A percentile compares a stretch with the other conserved stretches of the same genome.
Conservation (phyloP, 1,140 invertebrate genomes). For the Drosophila nasuta region DNA sequence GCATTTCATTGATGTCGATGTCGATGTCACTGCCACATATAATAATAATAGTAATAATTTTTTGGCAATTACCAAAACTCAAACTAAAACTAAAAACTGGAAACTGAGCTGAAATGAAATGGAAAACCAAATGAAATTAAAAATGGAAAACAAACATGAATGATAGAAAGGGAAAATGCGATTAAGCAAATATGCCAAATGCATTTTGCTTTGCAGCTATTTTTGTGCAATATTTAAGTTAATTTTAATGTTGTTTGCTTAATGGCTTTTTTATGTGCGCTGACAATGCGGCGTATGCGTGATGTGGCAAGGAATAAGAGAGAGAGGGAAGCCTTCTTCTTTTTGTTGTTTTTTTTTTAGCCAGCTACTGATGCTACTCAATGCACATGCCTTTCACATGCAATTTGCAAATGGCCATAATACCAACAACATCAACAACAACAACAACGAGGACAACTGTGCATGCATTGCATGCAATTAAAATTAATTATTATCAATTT, state of each 20-base stretch:
- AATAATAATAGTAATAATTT: slow-evolving; percentile 30
- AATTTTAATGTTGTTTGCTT: slow-evolving; percentile 78
- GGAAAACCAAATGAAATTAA: background rate
- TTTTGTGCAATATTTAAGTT: slow-evolving; percentile 68
- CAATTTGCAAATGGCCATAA: slow-evolving; percentile 46
- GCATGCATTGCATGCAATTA: slow-evolving; percentile 66
- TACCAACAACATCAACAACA: slow-evolving; percentile 14
- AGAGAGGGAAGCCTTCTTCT: too few species aligned
- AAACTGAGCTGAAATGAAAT: slow-evolving; percentile 8
- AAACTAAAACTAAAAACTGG: background rate
- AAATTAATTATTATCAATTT: slow-evolving; percentile 81
- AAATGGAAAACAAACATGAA: slow-evolving; percentile 5
- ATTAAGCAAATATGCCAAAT: slow-evolving; percentile 76
- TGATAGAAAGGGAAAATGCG: slow-evolving; percentile 49
- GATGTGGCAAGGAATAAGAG: slow-evolving; percentile 12
- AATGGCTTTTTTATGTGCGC: slow-evolving; percentile 76
- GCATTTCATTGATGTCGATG: slow-evolving; percentile 13
- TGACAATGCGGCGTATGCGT: slow-evolving; percentile 53
- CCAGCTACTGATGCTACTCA: slow-evolving; percentile 18
- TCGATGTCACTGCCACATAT: slow-evolving; percentile 4
- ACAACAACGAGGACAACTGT: slow-evolving; percentile 8
- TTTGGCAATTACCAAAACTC: slow-evolving; percentile 21
- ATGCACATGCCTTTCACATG: slow-evolving; percentile 53
- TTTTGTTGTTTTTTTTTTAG: slow-evolving; percentile 33
- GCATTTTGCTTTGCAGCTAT: slow-evolving; percentile 52